A percentile compares a stretch with the other conserved stretches of the same genome.
Evolutionary conservation across 2,888 invertebrate species (phyloP).

Genomic region (Erpobdella octoculata): DNA sequence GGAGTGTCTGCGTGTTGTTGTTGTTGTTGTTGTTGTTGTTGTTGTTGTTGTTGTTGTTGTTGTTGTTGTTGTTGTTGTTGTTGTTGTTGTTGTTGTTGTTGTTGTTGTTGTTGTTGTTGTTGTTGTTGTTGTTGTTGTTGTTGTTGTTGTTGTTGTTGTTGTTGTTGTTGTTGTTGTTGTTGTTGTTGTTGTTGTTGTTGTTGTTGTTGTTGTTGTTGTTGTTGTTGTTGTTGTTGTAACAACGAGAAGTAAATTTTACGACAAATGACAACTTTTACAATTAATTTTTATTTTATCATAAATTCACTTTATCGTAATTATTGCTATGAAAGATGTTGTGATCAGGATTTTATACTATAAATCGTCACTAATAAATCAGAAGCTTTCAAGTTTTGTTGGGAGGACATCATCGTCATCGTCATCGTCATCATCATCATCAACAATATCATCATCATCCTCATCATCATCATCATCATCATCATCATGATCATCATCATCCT

Average conservation of each 20-base stretch:
- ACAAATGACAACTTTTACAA: too few species aligned
- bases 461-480: background rate
- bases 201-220: background rate
- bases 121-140: background rate
- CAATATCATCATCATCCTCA: background rate
- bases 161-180: background rate
- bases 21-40: too few species aligned
- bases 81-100: too few species aligned
- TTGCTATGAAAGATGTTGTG: too few species aligned
- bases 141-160: background rate
- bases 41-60: background rate
- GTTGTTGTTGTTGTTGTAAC: too few species aligned
- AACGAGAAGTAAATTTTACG: too few species aligned
- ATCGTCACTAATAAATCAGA: background rate
- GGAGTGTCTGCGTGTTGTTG: background rate
- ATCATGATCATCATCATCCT: slow-evolving; percentile 7
- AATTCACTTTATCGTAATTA: too few species aligned
- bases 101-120: background rate
- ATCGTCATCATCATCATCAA: slow-evolving; percentile 7
- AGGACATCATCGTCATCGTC: background rate
- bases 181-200: background rate
- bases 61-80: background rate
- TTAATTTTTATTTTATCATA: too few species aligned
- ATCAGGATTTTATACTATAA: background rate
- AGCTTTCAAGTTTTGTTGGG: background rate